Evolutionary conservation across 2,888 invertebrate species (phyloP).

Genomic region (Clostera curtula): DNA sequence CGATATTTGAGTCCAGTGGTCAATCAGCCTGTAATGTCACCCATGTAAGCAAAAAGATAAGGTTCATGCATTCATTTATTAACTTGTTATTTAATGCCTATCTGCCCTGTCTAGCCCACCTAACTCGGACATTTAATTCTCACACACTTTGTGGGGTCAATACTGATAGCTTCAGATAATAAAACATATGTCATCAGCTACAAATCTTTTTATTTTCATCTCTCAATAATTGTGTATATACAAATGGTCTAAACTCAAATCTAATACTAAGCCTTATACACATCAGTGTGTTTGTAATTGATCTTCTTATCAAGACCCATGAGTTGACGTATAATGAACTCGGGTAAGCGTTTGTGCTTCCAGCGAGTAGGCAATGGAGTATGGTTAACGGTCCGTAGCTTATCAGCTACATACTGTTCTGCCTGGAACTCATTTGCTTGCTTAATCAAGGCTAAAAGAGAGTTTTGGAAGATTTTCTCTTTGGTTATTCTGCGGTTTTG

Average conservation of each 20-base stretch:
- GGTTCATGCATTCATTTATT: no score
- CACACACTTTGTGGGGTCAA: no score
- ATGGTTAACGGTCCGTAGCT: constrained; percentile 76
- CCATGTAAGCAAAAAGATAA: no score
- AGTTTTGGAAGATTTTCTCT: constrained; percentile 85
- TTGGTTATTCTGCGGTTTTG: constrained; percentile 82
- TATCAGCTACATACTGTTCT: constrained; percentile 79
- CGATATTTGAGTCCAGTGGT: no score
- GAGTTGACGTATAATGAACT: constrained; percentile 79
- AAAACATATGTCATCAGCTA: no score
- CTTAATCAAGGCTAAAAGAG: constrained; percentile 79
- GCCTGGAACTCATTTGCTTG: constrained; percentile 85
- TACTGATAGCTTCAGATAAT: no score
- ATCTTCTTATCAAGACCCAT: constrained; percentile 76
- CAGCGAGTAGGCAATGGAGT: constrained; percentile 72
- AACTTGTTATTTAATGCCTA: no score
- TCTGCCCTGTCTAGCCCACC: no score
- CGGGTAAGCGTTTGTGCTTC: constrained; percentile 79
- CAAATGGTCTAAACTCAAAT: constrained; percentile 5
- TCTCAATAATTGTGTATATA: no score
- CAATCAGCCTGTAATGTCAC: no score
- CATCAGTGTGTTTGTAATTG: constrained; percentile 64
- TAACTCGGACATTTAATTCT: no score
- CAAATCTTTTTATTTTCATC: no score
- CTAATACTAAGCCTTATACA: constrained; percentile 51